These are phyloP conservation scores for Cepaea hortensis DNA, from an alignment of 2,888 invertebrate species.

Conservation along the genomic window DNA sequence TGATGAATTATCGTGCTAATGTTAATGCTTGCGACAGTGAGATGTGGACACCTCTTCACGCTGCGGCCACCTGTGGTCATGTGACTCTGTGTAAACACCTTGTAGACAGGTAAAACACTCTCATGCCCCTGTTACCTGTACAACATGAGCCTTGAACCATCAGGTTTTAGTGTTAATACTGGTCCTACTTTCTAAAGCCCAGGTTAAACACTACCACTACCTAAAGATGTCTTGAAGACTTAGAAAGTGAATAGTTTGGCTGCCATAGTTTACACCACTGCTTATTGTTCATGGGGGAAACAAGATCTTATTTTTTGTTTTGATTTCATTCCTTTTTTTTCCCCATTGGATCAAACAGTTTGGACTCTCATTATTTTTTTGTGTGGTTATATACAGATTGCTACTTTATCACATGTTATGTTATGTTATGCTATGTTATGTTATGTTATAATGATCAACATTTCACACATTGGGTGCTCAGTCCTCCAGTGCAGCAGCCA, in stretches of 20 bases:
- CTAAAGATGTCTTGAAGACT: neutral
- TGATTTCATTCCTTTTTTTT: no score
- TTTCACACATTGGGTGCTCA: no score
- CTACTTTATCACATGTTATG: no score
- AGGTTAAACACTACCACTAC: neutral
- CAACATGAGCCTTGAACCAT: neutral
- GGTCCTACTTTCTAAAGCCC: neutral
- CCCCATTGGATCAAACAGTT: no score
- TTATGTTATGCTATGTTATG: no score
- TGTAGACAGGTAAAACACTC: constrained; percentile 19
- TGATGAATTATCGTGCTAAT: constrained; percentile 93
- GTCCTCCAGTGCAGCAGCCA: no score
- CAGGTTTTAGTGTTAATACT: neutral
- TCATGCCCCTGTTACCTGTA: neutral
- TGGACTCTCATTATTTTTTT: no score
- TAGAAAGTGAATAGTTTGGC: neutral
- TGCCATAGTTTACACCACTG: neutral
- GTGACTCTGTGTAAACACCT: constrained; percentile 93
- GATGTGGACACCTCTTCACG: constrained; percentile 98
- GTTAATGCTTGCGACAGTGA: constrained; percentile 99
- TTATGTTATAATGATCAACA: no score
- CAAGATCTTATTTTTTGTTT: no score
- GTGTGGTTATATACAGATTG: no score
- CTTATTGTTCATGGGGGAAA: no score
- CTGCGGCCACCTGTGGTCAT: constrained; percentile 98